Percentiles rank a stretch among this genome's conserved stretches.
These are phyloP conservation scores for Polietes domitor DNA, from an alignment of 2,888 invertebrate species.

Conservation along the genomic window DNA sequence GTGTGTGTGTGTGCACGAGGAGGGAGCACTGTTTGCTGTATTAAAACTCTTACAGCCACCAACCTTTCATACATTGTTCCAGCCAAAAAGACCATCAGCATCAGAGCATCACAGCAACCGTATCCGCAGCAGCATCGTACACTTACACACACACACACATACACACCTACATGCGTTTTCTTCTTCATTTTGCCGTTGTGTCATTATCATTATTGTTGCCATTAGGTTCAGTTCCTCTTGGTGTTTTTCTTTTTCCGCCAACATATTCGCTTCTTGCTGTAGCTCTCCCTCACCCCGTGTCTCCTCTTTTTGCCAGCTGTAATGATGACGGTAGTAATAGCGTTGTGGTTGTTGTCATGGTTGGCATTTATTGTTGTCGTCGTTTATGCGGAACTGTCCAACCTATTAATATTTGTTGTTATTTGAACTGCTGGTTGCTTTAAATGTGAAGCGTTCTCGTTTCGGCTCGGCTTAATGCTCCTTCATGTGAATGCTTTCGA, in stretches of 20 bases:
- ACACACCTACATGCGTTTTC: slow-evolving; percentile 51
- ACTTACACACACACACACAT: background rate
- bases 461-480: background rate
- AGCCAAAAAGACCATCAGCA: slow-evolving; percentile 61
- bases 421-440: background rate
- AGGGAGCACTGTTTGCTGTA: background rate
- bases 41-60: background rate
- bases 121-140: slow-evolving; percentile 16
- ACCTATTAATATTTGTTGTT: slow-evolving; percentile 28
- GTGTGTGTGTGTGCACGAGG: slow-evolving; percentile 27
- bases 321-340: slow-evolving; percentile 38
- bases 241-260: slow-evolving; percentile 26
- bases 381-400: slow-evolving; percentile 31
- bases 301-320: background rate
- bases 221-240: slow-evolving; percentile 72
- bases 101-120: slow-evolving; percentile 13
- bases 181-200: slow-evolving; percentile 59
- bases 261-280: background rate
- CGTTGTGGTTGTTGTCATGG: slow-evolving; percentile 34
- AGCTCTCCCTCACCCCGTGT: too few relatives aligned
- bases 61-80: slow-evolving; percentile 30
- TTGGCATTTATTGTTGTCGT: slow-evolving; percentile 33
- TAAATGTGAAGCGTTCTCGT: background rate
- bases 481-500: background rate
- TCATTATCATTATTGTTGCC: slow-evolving; percentile 77